Evolutionary conservation across 2,888 invertebrate genomes (phyloP).

Genomic region (Eupithecia abbreviata): DNA sequence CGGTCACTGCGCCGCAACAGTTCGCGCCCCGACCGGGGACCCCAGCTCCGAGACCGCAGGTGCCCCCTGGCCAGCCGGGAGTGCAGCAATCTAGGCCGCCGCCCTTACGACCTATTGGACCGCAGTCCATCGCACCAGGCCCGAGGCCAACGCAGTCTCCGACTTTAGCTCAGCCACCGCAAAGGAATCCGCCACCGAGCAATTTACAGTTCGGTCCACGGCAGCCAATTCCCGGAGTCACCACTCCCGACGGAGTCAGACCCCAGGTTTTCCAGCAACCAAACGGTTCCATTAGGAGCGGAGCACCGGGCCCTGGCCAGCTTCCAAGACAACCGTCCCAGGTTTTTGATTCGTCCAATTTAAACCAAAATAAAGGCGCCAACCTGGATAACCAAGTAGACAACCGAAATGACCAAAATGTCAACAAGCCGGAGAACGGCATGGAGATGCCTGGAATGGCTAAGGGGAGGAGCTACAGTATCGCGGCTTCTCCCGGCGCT

Average conservation of each 20-base stretch:
- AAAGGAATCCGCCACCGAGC: conserved; percentile 77
- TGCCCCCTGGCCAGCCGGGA: conserved; percentile 61
- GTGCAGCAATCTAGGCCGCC: conserved; percentile 66
- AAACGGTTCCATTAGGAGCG: conserved; percentile 66
- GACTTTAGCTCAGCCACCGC: conserved; percentile 60
- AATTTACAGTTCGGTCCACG: conserved; percentile 80
- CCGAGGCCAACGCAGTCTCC: conserved; percentile 65
- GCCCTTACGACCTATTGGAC: conserved; percentile 66
- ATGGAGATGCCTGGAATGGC: conserved; percentile 71
- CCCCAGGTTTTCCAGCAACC: conserved; percentile 58
- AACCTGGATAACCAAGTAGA: conserved; percentile 77
- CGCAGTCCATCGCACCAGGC: conserved; percentile 68
- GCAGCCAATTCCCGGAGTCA: conserved; percentile 64
- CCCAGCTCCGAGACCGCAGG: conserved; percentile 62
- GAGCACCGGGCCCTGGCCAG: conserved; percentile 53
- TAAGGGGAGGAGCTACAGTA: conserved; percentile 82
- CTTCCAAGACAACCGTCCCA: conserved; percentile 76
- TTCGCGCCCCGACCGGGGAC: conserved; percentile 67
- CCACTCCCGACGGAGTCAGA: conserved; percentile 69
- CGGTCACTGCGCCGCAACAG: conserved; percentile 66
- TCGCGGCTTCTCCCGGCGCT: conserved; percentile 79
- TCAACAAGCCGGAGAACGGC: conserved; percentile 68
- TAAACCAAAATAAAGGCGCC: conserved; percentile 68
- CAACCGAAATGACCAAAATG: conserved; percentile 63
- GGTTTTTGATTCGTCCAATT: conserved; percentile 67